phyloP scores from a whole-genome alignment of 2,113 vertebrate genomes.

The Phyllostomus discolor region DNA sequence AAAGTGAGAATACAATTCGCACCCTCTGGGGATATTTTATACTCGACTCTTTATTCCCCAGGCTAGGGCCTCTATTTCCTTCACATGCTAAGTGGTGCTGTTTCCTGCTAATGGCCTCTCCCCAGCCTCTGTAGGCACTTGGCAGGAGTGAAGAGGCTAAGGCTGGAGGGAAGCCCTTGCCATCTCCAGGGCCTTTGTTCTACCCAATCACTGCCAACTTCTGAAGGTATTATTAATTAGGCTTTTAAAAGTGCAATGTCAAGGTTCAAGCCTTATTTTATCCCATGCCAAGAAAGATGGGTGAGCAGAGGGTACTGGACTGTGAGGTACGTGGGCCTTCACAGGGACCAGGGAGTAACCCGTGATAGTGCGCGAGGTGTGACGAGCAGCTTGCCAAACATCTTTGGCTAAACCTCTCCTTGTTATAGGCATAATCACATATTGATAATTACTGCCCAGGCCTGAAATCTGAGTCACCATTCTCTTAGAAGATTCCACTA shows the following conservation, averaged over 20 bases:
- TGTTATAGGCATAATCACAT: not conserved
- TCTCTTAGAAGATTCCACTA: not conserved
- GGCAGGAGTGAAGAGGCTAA: conserved; percentile 21
- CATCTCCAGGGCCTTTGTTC: not conserved
- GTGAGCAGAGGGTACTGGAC: too few relatives aligned
- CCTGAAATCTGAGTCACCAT: not conserved
- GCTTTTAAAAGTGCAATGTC: not conserved
- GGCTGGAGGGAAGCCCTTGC: conserved; percentile 2
- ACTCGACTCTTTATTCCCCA: conserved; percentile 54
- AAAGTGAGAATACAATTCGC: conserved; percentile 47
- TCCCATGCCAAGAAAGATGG: not conserved
- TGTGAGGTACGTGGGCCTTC: not conserved
- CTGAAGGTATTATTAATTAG: not conserved
- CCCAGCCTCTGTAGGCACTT: not conserved
- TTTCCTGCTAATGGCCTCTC: conserved; percentile 52
- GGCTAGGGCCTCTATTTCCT: not conserved
- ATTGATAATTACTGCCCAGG: not conserved
- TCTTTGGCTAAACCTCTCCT: not conserved
- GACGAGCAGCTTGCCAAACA: not conserved
- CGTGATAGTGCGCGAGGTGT: not conserved
- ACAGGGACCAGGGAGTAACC: not conserved
- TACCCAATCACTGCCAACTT: not conserved
- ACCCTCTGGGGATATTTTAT: conserved; percentile 60
- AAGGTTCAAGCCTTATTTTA: not conserved
- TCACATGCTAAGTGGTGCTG: conserved; percentile 31